phyloP scores from a whole-genome alignment of 2,113 vertebrate genomes.

The Grammatotria lemairii region DNA sequence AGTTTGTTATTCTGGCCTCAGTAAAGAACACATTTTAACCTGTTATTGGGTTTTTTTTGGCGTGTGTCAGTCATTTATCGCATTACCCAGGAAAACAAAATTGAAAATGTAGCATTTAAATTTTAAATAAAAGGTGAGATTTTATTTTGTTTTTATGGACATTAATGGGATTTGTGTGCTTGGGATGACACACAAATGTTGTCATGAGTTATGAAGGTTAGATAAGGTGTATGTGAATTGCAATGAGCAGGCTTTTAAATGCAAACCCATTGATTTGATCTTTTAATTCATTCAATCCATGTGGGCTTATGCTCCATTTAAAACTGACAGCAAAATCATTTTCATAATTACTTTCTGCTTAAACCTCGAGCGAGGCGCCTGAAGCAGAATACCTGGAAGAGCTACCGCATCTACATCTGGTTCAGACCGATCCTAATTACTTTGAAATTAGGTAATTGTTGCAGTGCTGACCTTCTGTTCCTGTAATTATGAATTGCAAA shows the following conservation, averaged over 20 bases:
- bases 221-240: background rate
- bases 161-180: background rate
- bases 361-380: background rate
- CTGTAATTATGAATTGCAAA: conserved; percentile 39
- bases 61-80: rapidly evolving
- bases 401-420: background rate
- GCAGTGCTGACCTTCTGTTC: conserved; percentile 41
- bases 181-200: background rate
- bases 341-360: background rate
- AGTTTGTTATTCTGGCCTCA: background rate
- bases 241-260: background rate
- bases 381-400: background rate
- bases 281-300: background rate
- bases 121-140: background rate
- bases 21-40: background rate
- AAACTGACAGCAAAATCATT: background rate
- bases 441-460: conserved; percentile 40
- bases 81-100: rapidly evolving
- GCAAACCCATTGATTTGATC: background rate
- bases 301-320: background rate
- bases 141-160: background rate
- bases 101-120: background rate
- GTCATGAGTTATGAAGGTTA: background rate
- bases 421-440: conserved; percentile 21
- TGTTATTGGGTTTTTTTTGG: rapidly evolving